Evolutionary conservation across 2,888 invertebrate genomes (phyloP), one percentile per base, ranked within the genome.

Genomic region (Monoplex corrugatus): DNA sequence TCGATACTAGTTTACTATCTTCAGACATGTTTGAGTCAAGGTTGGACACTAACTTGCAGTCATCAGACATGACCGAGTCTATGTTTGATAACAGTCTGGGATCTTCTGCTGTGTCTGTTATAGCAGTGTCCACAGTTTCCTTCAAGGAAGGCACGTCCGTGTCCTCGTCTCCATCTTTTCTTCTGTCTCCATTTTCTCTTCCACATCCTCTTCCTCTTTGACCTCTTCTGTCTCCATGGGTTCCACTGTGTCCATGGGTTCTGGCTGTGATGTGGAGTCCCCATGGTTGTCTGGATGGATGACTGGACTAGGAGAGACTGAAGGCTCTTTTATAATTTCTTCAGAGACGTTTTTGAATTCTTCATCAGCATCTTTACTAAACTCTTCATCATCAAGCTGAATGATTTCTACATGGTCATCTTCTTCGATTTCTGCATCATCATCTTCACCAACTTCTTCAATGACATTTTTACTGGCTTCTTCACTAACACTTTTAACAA

Each of bases 21-120:
- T 84, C 84, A 19, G 84, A 84, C 57, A 84, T 50, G 35, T 23
- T 38, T 35, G 84, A 84, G 38, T 84, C 84, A 35, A 84, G 19
- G 84, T 84, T 84, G 6, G 38, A 83, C 8, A 43, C 45, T 35
- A n/a, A 32, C 19, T 50, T 83, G 45, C 45, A 83, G 28, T 83
- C 83, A 50, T 83, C 83, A 32, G 83, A 84, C 38, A 84, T 43
- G 28, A 57, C 57, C 0, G 84, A 84, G 57, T 84, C 84, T 38
- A 35, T 6, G 38, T 72, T 23, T 72, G 38, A 35, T 72, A 8
- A 32, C 8, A 10, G 72, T 72, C 10, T 72, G 72, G 10, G 28
- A 43, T 80, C 43, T 23, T 19, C 78, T 28, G 78, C 13, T 40
- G 23, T 43, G 35, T 84, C 84, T 38, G 35, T 84, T 10, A 57